A percentile compares a stretch with the other conserved stretches of the same genome.
These are phyloP conservation scores for Ia io DNA, from an alignment of 2,113 vertebrate species.

Conservation along the genomic window DNA sequence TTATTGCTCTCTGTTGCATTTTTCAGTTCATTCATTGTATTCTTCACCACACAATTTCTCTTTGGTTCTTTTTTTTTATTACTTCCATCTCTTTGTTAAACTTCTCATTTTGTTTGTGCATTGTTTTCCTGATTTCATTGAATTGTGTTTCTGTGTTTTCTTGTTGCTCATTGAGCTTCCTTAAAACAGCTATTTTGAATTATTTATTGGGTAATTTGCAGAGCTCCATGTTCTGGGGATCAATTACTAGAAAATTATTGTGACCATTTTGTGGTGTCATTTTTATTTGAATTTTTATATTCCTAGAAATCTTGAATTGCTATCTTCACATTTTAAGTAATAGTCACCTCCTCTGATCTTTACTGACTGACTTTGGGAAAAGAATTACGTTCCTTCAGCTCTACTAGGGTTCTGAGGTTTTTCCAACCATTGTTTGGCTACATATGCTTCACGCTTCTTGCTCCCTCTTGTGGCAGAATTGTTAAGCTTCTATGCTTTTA, in stretches of 20 bases:
- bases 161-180: background rate
- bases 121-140: background rate
- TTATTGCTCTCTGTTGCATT: background rate
- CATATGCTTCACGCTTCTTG: background rate
- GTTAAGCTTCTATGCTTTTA: background rate
- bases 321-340: background rate
- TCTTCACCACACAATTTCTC: background rate
- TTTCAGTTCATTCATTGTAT: background rate
- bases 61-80: background rate
- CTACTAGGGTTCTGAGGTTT: background rate
- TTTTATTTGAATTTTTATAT: background rate
- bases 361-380: background rate
- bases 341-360: background rate
- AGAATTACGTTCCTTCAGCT: background rate
- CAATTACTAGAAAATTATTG: background rate
- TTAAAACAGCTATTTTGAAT: background rate
- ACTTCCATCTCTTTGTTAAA: background rate
- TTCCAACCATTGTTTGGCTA: background rate
- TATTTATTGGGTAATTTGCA: background rate
- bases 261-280: background rate
- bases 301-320: background rate
- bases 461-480: constrained; percentile 19
- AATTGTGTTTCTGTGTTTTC: background rate
- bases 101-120: background rate
- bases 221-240: background rate